A percentile compares a stretch with the other conserved stretches of the same genome.
These are phyloP conservation scores for Enoplosus armatus DNA, from an alignment of 2,797 vertebrate genomes.

Conservation along the genomic window DNA sequence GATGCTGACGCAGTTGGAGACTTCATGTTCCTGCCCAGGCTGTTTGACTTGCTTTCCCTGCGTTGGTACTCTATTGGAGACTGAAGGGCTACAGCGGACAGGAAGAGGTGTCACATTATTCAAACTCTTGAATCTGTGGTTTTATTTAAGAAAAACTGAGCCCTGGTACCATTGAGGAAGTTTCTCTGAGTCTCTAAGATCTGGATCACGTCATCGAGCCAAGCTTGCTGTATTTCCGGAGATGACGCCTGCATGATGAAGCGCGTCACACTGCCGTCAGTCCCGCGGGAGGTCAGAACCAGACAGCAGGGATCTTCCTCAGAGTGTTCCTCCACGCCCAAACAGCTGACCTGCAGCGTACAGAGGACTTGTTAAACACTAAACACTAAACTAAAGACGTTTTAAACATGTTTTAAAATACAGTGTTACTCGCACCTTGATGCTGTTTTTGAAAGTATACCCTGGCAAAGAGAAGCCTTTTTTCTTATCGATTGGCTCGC, in stretches of 20 bases:
- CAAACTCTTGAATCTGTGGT: background rate
- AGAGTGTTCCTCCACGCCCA: conserved; percentile 87
- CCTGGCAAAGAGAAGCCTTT: conserved; percentile 88
- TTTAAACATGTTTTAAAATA: background rate
- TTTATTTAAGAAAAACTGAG: conserved; percentile 1
- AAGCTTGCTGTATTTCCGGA: conserved; percentile 84
- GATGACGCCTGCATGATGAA: conserved; percentile 88
- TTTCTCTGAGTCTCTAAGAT: conserved; percentile 92
- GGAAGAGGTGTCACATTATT: conserved; percentile 33
- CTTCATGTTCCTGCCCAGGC: conserved; percentile 84
- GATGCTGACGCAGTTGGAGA: conserved; percentile 69
- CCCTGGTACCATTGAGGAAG: conserved; percentile 90
- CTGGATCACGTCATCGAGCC: conserved; percentile 89
- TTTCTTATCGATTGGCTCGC: conserved; percentile 92
- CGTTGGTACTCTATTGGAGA: conserved; percentile 95
- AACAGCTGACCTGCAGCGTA: conserved; percentile 88
- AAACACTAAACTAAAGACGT: background rate
- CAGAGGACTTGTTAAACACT: background rate
- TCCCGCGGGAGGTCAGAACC: conserved; percentile 88
- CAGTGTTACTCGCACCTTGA: conserved; percentile 84
- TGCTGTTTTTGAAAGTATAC: conserved; percentile 93
- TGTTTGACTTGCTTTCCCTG: conserved; percentile 89
- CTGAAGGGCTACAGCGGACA: conserved; percentile 86
- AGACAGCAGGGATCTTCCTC: conserved; percentile 87
- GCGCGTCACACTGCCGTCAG: conserved; percentile 84